Evolutionary conservation across 92 coral and sea anemone genomes (phyloP).

Genomic region (Epizoanthus rinbou): DNA sequence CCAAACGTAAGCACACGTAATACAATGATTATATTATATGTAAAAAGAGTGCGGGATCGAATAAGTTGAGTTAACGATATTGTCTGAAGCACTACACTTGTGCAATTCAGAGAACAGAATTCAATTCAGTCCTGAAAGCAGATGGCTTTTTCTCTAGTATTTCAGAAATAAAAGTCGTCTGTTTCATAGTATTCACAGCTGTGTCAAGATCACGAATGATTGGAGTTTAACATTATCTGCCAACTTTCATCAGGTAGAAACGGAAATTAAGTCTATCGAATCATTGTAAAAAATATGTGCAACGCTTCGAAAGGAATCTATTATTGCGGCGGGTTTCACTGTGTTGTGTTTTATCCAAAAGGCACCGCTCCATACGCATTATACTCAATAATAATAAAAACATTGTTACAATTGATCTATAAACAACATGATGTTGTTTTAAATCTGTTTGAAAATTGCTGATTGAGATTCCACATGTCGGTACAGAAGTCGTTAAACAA

Average conservation of each 20-base stretch:
- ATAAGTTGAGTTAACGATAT: too few species aligned
- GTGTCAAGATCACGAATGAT: slow-evolving; percentile 5
- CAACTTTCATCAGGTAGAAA: slow-evolving; percentile 7
- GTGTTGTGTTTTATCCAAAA: not conserved
- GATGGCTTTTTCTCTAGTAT: too few species aligned
- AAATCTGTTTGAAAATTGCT: not conserved
- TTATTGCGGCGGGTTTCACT: not conserved
- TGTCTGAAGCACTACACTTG: too few species aligned
- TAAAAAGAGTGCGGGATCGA: too few species aligned
- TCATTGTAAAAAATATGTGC: not conserved
- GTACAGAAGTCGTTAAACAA: too few species aligned
- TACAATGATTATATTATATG: not conserved
- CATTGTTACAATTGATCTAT: slow-evolving; percentile 1
- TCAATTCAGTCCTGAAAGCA: too few species aligned
- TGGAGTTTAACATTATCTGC: not conserved
- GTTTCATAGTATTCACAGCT: slow-evolving; percentile 29
- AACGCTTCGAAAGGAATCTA: not conserved
- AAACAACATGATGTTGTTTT: not conserved
- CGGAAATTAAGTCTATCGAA: not conserved
- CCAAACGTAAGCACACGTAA: too few species aligned
- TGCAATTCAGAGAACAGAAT: too few species aligned
- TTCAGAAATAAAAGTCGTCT: not conserved
- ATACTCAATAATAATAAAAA: slow-evolving; percentile 14
- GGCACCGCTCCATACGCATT: not conserved
- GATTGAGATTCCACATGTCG: not conserved